Conservation (phyloP, 2,113 vertebrate species). For the Eptatretus burgeri region DNA sequence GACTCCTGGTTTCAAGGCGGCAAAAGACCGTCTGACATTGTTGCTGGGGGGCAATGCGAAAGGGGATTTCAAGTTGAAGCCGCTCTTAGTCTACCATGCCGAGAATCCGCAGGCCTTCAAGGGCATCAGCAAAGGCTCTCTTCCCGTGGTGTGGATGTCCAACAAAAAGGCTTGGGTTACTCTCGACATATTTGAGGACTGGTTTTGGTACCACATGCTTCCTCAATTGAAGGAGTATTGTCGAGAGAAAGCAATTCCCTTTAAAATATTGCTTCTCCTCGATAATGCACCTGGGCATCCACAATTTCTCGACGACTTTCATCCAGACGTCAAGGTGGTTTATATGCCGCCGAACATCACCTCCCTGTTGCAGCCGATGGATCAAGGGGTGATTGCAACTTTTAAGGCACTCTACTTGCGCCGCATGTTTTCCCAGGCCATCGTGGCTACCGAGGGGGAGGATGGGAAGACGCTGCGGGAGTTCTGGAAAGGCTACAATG, state of each 20-base stretch:
- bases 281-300: too few relatives aligned
- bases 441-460: neutral
- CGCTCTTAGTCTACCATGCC: slow-evolving; percentile 2
- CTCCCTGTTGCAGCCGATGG: neutral
- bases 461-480: neutral
- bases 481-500: neutral
- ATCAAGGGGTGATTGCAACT: too few relatives aligned
- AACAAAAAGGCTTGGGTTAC: neutral
- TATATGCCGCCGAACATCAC: too few relatives aligned
- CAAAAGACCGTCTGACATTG: too few relatives aligned
- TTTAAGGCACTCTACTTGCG: neutral
- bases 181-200: neutral
- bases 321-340: too few relatives aligned
- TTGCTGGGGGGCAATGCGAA: too few relatives aligned
- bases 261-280: neutral
- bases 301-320: too few relatives aligned
- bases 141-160: neutral
- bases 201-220: neutral
- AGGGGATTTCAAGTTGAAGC: neutral
- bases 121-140: neutral
- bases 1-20: too few relatives aligned
- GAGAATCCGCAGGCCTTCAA: neutral
- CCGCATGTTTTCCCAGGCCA: neutral
- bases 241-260: neutral
- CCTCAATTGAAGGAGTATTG: too few relatives aligned